Conservation (phyloP, 2,888 invertebrate species). For the Cerastoderma edule region DNA sequence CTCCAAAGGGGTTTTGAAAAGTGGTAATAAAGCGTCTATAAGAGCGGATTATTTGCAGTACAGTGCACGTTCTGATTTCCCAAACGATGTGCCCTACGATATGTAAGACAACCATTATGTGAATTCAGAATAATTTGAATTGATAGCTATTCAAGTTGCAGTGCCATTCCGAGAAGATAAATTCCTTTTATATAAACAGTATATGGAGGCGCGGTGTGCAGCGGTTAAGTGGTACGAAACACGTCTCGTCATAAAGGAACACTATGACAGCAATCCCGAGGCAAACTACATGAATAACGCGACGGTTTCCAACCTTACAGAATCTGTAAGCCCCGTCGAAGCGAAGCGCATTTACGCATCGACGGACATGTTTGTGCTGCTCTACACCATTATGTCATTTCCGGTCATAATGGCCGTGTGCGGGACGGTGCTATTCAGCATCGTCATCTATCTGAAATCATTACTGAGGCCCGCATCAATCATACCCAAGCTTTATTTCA, state of each 20-base stretch:
- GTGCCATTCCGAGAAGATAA: no score
- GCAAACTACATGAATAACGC: neutral
- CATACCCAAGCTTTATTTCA: slow-evolving; percentile 73
- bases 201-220: neutral
- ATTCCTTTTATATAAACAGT: neutral
- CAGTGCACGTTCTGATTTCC: no score
- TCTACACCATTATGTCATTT: slow-evolving; percentile 59
- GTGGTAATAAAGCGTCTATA: no score
- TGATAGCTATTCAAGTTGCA: no score
- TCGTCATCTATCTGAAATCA: slow-evolving; percentile 64
- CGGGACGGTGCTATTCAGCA: slow-evolving; percentile 66
- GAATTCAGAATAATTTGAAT: no score
- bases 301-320: neutral
- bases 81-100: no score
- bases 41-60: no score
- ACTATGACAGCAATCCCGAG: neutral
- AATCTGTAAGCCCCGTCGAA: neutral
- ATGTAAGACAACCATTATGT: no score
- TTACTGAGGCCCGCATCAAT: slow-evolving; percentile 60
- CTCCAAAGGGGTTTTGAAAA: no score
- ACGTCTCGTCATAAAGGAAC: no score
- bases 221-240: neutral
- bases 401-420: slow-evolving; percentile 62
- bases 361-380: slow-evolving; percentile 44
- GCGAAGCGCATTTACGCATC: neutral